Base-by-base conservation (phyloP, 1,140 invertebrate species). In the Radopholus similis region DNA sequence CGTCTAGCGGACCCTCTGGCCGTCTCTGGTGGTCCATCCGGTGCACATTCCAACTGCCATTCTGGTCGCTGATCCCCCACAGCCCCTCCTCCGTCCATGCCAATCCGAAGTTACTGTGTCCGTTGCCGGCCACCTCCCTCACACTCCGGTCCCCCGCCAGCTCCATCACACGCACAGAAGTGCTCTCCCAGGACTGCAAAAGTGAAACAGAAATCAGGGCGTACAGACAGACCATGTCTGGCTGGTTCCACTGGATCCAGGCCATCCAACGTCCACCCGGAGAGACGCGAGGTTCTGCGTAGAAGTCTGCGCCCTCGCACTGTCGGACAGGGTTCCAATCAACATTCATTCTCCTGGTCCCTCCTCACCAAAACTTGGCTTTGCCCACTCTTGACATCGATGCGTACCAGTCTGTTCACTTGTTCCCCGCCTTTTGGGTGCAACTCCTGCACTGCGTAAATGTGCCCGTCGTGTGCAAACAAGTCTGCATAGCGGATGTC, bases 1-100 rank as follows among this genome's bases (percentile, higher is more conserved):
- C 40, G 40, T 30, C 40, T 32, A 37, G 13, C 23, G 26, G 8
- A 32, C 34, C 55, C 1, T 23, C 13, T 13, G 40, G 30, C 11
- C 66, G 9, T 26, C 38, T 30, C 51, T 59, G 38, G 11, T 64
- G 13, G 37, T 66, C 37, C 21, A 65, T 8, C 6, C 55, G 34
- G 35, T 74, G 74, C 21, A 71, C 37, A 23, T 71, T 71, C 70
- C 70, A 71, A n/a, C 18, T 44, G 13, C 59, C 72, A 5, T 34
- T 44, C 13, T 35, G 13, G 35, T 71, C 70, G 21, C 34, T 21
- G 4, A 71, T 40, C 18, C 68, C 44, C 40, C 38, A 71, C 26
- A 76, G 47, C 13, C 18, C 13, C n/a, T 35, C 35, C 11, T 65
- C 70, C 30, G 69, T 58, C 69, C 42, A 57, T 42, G 49, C 21